Evolutionary conservation across 2,797 vertebrate species (phyloP), one percentile per base, ranked within the genome.

Genomic region (Tamandua tetradactyla): DNA sequence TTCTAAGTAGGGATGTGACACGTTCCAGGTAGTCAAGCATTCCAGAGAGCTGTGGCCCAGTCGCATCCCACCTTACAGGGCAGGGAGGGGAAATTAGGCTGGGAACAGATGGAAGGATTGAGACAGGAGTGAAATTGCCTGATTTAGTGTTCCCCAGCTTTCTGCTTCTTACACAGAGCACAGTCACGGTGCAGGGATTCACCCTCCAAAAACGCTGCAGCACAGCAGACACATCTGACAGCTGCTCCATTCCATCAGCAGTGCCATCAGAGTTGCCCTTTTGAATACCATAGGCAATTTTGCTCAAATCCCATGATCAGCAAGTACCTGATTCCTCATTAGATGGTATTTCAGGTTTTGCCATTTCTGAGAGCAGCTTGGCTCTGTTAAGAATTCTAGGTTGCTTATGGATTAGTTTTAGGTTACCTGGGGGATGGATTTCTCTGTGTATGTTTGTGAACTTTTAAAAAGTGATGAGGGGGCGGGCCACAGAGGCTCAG

Each of bases 281-380:
- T 68, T 61, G 75, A 86, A 80, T 89, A 75, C 25, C n/a, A 7
- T 35, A 59, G 89, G 68, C 49, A 49, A 3, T 68, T 64, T 84
- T 59, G 55, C 44, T 78, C 35, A 18, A 32, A 93, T 82, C 32
- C 35, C 57, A 32, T 55, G 37, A 71, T 92, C 81, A 91, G 47
- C 78, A 93, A 86, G 59, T 81, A 62, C 87, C 68, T 59, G 85
- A 76, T 84, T 95, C 80, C 89, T 66, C 75, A 37, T 42, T 61
- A 52, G 14, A 47, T 57, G 66, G 25, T n/a, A 42, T 64, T 87
- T 76, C 30, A 59, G 18, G 44, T 87, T 49, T 87, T 89, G 49
- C 76, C 72, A 69, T 75, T 89, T 80, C 84, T 89, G 52, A 44
- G 79, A 66, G 52, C 32, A 72, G 10, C 35, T 88, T 92, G 35